A percentile compares a stretch with the other conserved stretches of the same genome.
phyloP scores from a whole-genome alignment of 37 sponge, comb jelly and placozoan species.

The Eunapius fragilis region DNA sequence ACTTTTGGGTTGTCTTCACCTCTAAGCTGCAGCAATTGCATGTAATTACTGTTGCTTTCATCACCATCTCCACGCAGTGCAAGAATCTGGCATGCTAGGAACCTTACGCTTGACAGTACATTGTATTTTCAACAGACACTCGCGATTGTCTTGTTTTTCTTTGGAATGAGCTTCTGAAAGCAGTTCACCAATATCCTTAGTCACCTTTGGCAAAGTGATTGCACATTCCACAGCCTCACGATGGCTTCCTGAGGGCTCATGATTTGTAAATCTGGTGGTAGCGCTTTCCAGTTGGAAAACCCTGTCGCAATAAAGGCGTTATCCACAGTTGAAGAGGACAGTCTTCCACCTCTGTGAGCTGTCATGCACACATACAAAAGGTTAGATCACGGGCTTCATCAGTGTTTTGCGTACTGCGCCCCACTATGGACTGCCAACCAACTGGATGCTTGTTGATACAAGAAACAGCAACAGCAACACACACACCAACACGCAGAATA shows the following conservation, averaged over 20 bases:
- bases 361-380: constrained; percentile 30
- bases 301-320: not conserved
- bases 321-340: no score
- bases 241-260: constrained; percentile 29
- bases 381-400: constrained; percentile 18
- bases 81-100: constrained; percentile 36
- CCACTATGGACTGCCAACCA: no score
- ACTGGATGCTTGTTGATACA: no score
- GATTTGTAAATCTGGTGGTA: constrained; percentile 25
- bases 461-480: no score
- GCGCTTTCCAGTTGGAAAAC: not conserved
- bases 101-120: constrained; percentile 22
- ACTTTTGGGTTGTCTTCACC: constrained; percentile 22
- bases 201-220: constrained; percentile 33
- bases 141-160: constrained; percentile 25
- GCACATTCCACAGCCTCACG: constrained; percentile 43
- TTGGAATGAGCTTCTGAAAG: constrained; percentile 23
- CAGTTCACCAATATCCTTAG: constrained; percentile 50
- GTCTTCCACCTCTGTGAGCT: not conserved
- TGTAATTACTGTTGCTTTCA: constrained; percentile 29
- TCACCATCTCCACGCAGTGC: constrained; percentile 41
- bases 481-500: no score
- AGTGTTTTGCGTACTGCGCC: no score
- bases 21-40: constrained; percentile 39
- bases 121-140: constrained; percentile 29